Conservation (phyloP, 1,140 invertebrate genomes). For the Drosophila littoralis region DNA sequence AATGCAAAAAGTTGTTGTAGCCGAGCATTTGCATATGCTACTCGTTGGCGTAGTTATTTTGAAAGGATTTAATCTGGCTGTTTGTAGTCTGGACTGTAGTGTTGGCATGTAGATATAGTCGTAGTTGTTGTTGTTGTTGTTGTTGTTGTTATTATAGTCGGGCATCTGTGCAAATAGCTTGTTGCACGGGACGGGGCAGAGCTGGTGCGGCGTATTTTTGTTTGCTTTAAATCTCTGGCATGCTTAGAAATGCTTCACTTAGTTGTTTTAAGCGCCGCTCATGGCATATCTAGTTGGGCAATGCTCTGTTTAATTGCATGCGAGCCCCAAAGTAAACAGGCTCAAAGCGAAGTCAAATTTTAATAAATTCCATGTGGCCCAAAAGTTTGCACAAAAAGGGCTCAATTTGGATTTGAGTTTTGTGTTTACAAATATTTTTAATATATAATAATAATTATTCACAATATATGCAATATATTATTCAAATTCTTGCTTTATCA, state of each 20-base stretch:
- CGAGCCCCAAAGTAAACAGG: not conserved
- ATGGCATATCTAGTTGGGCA: constrained; percentile 2
- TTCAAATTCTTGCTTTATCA: too few relatives aligned
- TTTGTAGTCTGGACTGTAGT: constrained; percentile 42
- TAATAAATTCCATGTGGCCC: not conserved
- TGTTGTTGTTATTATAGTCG: constrained; percentile 5
- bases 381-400: constrained; percentile 4
- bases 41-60: constrained; percentile 63
- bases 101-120: constrained; percentile 23
- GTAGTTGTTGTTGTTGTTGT: constrained; percentile 8
- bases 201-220: constrained; percentile 1
- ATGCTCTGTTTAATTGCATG: not conserved
- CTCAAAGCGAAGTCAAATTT: not conserved
- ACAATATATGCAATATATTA: too few relatives aligned
- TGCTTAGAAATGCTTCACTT: constrained; percentile 25
- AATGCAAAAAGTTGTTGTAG: constrained; percentile 73
- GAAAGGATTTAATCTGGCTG: constrained; percentile 78
- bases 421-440: too few relatives aligned
- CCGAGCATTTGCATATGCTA: constrained; percentile 71
- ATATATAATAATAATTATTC: too few relatives aligned
- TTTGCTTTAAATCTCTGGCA: constrained; percentile 40
- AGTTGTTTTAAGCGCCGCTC: constrained; percentile 7
- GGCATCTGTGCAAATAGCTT: constrained; percentile 41
- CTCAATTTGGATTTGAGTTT: too few relatives aligned
- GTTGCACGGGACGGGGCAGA: constrained; percentile 10